Base-by-base conservation (phyloP, 2,888 invertebrate species). In the Melipona beecheii region DNA sequence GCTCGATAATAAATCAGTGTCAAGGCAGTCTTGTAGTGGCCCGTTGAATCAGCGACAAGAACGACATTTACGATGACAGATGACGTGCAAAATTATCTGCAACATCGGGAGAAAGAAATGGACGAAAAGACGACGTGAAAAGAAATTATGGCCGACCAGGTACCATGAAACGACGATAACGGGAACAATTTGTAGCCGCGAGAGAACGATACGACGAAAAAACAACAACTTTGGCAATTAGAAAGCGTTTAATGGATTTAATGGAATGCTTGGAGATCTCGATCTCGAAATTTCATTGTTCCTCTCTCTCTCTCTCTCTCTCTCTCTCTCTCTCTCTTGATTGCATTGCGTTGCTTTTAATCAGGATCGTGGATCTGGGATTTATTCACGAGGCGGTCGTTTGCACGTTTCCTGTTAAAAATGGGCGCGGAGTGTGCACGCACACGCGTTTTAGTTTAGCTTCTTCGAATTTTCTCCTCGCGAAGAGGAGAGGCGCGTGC, bases 11-110 rank as follows among this genome's bases (percentile, higher is more conserved):
- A 86, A 86, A 86, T 86, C 86, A 86, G 84, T 75, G 86, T 79
- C 85, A 62, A 24, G 58, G 27, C 58, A 69, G 85, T 72, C 56
- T 75, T 78, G 86, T 78, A 75, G 65, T 64, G 78, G 24, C 78
- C 43, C 78, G 83, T 83, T 78, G 83, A 81, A 81, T 81, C 80
- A 77, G 74, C 83, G 81, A 73, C 77, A 70, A 70, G 85, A 77
- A 69, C 75, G 86, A 82, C 86, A 64, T 86, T 86, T 86, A 86
- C 86, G 86, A 86, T 84, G 86, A 86, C 86, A 81, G 86, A 84
- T 82, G 78, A 77, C 72, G 78, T 27, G 84, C 75, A 80, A 80
- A 86, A 86, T 86, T 83, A 80, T 86, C 83, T 78, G 52, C 76
- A 73, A 78, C 43, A 70, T 71, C 69, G 27, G 13, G 76, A 71